Percentiles rank a stretch among this genome's conserved stretches.
Evolutionary conservation across 2,888 invertebrate species (phyloP).

Genomic region (Scaptomyza reducta): DNA sequence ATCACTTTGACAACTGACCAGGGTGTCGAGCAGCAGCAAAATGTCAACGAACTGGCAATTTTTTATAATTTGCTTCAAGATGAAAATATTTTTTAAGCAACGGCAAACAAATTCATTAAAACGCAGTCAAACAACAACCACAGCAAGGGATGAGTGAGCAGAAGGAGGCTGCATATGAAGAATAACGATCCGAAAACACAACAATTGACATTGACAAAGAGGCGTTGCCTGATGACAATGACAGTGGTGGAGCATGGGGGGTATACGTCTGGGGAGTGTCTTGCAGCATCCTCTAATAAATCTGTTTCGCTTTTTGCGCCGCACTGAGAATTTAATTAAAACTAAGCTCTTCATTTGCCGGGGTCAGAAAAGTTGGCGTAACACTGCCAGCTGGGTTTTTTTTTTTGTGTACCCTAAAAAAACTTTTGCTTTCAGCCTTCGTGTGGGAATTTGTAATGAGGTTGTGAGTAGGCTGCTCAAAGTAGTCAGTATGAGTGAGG

Average conservation of each 20-base stretch:
- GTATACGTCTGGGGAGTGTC: constrained; percentile 17
- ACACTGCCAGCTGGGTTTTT: constrained; percentile 1
- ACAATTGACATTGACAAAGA: constrained; percentile 67
- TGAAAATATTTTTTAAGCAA: constrained; percentile 39
- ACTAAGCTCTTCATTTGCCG: constrained; percentile 67
- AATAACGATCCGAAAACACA: constrained; percentile 57
- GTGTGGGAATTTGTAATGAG: constrained; percentile 53
- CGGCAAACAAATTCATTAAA: constrained; percentile 55
- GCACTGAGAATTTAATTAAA: constrained; percentile 71
- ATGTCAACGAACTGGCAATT: constrained; percentile 50
- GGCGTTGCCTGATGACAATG: constrained; percentile 28
- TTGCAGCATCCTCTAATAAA: constrained; percentile 48
- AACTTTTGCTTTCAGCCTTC: constrained; percentile 33
- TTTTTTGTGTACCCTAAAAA: constrained; percentile 12
- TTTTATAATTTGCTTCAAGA: constrained; percentile 51
- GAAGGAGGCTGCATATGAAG: constrained; percentile 47
- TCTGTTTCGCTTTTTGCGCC: constrained; percentile 53
- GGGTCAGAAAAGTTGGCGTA: constrained; percentile 43
- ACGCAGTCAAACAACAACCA: constrained; percentile 15
- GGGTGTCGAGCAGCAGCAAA: constrained; percentile 2
- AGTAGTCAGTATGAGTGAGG: too few species aligned
- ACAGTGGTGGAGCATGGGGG: neutral
- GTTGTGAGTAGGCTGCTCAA: constrained; percentile 7
- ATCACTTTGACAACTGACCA: constrained; percentile 33
- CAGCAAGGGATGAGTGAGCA: neutral